Base-by-base conservation (phyloP, 2,888 invertebrate species). In the Dolomedes plantarius region DNA sequence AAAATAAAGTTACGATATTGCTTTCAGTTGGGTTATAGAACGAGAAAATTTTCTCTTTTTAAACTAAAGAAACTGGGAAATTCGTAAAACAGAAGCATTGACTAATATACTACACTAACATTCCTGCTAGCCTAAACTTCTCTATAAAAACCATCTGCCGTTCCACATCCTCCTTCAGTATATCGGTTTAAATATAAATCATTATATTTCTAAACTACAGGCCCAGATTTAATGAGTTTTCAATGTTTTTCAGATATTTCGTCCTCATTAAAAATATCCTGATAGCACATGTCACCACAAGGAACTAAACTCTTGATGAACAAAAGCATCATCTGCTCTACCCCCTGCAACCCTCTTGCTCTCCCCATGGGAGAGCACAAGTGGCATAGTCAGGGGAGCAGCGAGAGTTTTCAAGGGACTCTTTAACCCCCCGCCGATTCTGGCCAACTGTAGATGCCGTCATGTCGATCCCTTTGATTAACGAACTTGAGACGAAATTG, bases 391-490 rank as follows among this genome's bases (percentile, higher is more conserved):
- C 39, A 73, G 74, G 32, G 62, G 31, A 28, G 27, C 62, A 62
- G n/a, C 6, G 31, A 29, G 69, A 6, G 23, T 23, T 19, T 56
- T 56, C 11, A 32, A 19, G 13, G 46, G 69, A 13, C 36, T 39
- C 62, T 62, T 56, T 75, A 39, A 23, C 69, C 62, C 46, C 75
- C 75, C 19, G 32, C 19, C 64, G 77, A 29, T 28, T 46, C 23
- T 64, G 56, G 16, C 50, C 73, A 73, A 41, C 71, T n/a, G 28
- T 56, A 39, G 16, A 75, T 31, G 50, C 36, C 29, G 23, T 27
- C 80, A 39, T 75, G 69, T 56, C 39, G 75, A 75, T 62, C 62
- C 50, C 68, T 62, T 82, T 75, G 74, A 81, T 81, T 74, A 46
- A 31, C 28, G 19, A 81, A 74, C 73, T 68, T 46, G 29, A 46